These are phyloP conservation scores for Cyrtorhinus lividipennis DNA, from an alignment of 1,140 invertebrate genomes.

Conservation along the genomic window DNA sequence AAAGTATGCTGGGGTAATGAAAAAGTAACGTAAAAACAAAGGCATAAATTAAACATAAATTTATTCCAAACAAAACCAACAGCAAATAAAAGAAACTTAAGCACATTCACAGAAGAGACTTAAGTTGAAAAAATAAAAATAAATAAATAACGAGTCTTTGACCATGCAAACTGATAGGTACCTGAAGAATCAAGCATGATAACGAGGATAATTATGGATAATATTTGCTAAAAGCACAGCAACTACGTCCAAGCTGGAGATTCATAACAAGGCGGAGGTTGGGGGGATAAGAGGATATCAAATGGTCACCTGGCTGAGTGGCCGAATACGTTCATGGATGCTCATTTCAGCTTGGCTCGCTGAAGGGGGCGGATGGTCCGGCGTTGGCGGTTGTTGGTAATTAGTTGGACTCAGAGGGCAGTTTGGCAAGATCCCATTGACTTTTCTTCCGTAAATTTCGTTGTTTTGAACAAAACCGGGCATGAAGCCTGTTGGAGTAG, in stretches of 20 bases:
- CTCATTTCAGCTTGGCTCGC: slow-evolving; percentile 73
- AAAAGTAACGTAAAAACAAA: not conserved
- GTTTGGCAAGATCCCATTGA: slow-evolving; percentile 31
- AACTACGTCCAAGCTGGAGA: not conserved
- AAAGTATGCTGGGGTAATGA: not conserved
- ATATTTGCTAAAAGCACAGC: not conserved
- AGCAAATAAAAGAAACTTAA: not conserved
- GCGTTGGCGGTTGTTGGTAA: slow-evolving; percentile 81
- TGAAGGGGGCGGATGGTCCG: slow-evolving; percentile 87
- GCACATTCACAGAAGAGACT: not conserved
- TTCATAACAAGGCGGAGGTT: slow-evolving; percentile 6
- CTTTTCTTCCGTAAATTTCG: slow-evolving; percentile 34
- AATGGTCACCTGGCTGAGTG: slow-evolving; percentile 61
- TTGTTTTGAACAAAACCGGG: slow-evolving; percentile 46
- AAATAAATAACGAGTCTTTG: not conserved
- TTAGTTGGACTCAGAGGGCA: slow-evolving; percentile 63
- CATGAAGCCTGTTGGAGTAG: slow-evolving; percentile 25
- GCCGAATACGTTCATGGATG: slow-evolving; percentile 79
- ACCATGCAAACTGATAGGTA: not conserved
- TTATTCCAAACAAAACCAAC: not conserved
- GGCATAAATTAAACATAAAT: slow-evolving; percentile 5
- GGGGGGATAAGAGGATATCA: slow-evolving; percentile 19
- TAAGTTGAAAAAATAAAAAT: not conserved
- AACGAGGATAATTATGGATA: not conserved
- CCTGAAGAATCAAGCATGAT: not conserved